Percentiles rank a stretch among this genome's conserved stretches.
Evolutionary conservation across 2,797 vertebrate genomes (phyloP).

Genomic region (Anabacerthia variegaticeps): DNA sequence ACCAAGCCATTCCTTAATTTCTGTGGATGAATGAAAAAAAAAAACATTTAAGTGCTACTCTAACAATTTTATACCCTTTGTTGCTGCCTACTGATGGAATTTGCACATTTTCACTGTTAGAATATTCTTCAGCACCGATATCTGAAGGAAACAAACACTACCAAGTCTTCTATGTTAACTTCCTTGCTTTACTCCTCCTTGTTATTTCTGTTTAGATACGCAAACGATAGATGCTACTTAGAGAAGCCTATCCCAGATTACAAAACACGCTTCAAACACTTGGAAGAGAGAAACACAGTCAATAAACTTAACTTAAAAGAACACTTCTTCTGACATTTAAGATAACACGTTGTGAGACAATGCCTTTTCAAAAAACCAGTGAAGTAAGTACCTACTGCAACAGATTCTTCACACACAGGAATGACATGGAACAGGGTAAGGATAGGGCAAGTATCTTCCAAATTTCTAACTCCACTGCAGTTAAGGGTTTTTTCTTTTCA

Average conservation of each 20-base stretch:
- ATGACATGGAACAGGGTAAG: background rate
- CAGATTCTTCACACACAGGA: background rate
- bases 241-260: background rate
- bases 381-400: background rate
- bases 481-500: background rate
- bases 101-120: background rate
- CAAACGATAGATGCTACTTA: background rate
- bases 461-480: background rate
- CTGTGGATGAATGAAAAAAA: background rate
- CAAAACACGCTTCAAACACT: background rate
- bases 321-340: background rate
- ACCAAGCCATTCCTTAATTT: background rate
- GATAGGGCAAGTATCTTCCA: accelerated
- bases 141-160: background rate
- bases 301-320: background rate
- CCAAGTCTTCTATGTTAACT: background rate
- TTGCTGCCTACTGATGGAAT: background rate
- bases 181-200: background rate
- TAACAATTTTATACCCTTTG: background rate
- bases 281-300: background rate
- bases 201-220: background rate
- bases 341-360: background rate
- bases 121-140: background rate
- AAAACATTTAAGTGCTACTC: background rate
- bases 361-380: background rate